phyloP scores from a whole-genome alignment of 2,888 invertebrate species.

The Phrixothrix hirtus region DNA sequence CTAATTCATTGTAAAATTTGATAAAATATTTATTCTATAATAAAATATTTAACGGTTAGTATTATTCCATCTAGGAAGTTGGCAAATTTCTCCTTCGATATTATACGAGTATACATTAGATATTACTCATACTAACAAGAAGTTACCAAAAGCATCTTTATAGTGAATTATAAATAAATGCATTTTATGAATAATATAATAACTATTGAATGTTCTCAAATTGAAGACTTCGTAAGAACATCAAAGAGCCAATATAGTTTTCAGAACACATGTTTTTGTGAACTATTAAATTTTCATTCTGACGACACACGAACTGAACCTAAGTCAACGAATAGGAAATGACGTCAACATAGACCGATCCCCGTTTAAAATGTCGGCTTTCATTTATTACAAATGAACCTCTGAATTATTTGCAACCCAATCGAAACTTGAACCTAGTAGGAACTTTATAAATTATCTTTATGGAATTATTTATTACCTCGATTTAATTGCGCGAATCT shows the following conservation, averaged over 20 bases:
- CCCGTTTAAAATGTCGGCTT: conserved; percentile 49
- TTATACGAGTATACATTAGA: not conserved
- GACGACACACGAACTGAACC: conserved; percentile 48
- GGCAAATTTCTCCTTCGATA: not conserved
- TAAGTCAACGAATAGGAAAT: conserved; percentile 48
- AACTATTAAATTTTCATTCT: conserved; percentile 46
- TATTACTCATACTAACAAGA: not conserved
- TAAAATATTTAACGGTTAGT: too few relatives aligned
- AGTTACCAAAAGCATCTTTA: not conserved
- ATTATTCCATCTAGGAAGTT: too few relatives aligned
- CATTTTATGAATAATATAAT: conserved; percentile 5
- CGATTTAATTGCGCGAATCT: conserved; percentile 29
- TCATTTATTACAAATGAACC: conserved; percentile 44
- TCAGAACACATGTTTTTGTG: conserved; percentile 43
- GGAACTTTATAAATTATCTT: conserved; percentile 45
- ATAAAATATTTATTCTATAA: too few relatives aligned
- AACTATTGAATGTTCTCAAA: conserved; percentile 16
- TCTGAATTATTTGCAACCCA: conserved; percentile 48
- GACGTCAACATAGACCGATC: conserved; percentile 42
- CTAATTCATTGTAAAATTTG: too few relatives aligned
- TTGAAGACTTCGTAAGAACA: conserved; percentile 38
- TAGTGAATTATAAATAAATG: conserved; percentile 7
- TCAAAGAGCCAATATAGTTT: conserved; percentile 40
- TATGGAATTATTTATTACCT: conserved; percentile 43
- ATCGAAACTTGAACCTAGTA: conserved; percentile 48